These are phyloP conservation scores for Sinella curviseta DNA, from an alignment of 1,140 invertebrate genomes.

Conservation along the genomic window DNA sequence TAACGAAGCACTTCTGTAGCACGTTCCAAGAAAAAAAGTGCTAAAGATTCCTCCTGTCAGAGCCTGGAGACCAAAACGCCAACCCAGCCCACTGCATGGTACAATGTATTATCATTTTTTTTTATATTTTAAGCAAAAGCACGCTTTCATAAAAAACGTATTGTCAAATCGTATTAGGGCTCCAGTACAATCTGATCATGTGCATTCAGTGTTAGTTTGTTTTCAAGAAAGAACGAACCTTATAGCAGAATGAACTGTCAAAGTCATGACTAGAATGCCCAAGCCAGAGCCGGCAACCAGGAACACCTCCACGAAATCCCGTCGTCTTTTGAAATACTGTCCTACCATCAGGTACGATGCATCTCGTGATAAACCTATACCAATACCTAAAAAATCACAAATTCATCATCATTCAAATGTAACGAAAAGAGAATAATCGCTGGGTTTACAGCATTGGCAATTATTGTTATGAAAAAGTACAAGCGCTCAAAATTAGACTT, in stretches of 20 bases:
- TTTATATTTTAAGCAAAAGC: background rate
- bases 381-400: constrained; percentile 64
- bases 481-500: too few species aligned
- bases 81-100: constrained; percentile 70
- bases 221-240: constrained; percentile 60
- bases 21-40: constrained; percentile 81
- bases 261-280: constrained; percentile 80
- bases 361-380: constrained; percentile 77
- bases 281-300: constrained; percentile 79
- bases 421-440: too few species aligned
- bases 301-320: constrained; percentile 83
- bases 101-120: too few species aligned
- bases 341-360: constrained; percentile 88
- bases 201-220: background rate
- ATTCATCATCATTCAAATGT: background rate
- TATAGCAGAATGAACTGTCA: constrained; percentile 73
- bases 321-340: constrained; percentile 80
- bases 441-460: constrained; percentile 3
- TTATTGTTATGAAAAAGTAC: too few species aligned
- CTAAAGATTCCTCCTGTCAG: constrained; percentile 78
- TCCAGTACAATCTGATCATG: too few species aligned
- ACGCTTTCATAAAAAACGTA: background rate
- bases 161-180: too few species aligned
- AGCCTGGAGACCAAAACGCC: constrained; percentile 81
- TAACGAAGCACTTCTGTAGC: constrained; percentile 83